Evolutionary conservation across 1,140 invertebrate species (phyloP).

Genomic region (Panagrolaimus sp.): DNA sequence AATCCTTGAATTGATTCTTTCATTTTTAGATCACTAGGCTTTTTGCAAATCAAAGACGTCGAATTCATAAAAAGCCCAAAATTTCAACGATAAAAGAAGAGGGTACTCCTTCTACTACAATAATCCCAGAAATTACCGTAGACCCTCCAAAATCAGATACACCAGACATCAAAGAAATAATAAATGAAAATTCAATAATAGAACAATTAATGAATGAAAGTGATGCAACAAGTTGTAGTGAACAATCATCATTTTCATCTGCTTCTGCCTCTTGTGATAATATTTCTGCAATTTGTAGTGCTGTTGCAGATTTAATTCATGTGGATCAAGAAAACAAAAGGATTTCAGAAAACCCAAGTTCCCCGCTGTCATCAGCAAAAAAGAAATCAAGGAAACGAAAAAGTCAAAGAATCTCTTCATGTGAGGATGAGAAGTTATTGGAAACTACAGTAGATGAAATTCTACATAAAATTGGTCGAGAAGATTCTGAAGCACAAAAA

Average conservation of each 20-base stretch:
- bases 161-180: no score
- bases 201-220: no score
- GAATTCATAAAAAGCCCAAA: not conserved
- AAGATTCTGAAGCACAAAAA: no score
- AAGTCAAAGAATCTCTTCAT: not conserved
- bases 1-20: no score
- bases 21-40: constrained; percentile 1
- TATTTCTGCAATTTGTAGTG: not conserved
- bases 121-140: no score
- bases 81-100: no score
- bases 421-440: not conserved
- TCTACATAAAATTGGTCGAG: not conserved
- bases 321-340: not conserved
- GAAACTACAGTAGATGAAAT: not conserved
- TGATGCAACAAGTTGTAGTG: no score
- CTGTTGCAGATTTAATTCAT: constrained; percentile 1
- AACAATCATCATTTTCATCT: not conserved
- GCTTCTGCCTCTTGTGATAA: not conserved
- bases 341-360: not conserved
- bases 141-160: no score
- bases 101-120: no score
- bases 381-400: not conserved
- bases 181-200: no score
- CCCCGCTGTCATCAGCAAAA: not conserved
- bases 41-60: constrained; percentile 1